Evolutionary conservation across 2,888 invertebrate genomes (phyloP), one percentile per base, ranked within the genome.

Genomic region (Acrobasis suavella): DNA sequence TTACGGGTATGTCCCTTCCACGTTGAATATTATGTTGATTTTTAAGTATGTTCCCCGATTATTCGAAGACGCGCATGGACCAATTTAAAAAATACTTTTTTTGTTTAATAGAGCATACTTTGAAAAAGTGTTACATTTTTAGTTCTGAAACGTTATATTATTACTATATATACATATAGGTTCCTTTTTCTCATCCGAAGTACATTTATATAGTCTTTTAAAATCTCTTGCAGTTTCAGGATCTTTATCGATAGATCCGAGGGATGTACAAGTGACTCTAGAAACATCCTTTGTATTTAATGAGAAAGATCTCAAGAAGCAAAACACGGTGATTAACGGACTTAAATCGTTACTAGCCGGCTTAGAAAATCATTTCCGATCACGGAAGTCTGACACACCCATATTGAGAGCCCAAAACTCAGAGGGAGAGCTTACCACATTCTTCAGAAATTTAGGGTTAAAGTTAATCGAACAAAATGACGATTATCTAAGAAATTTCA

Each of bases 231-330:
- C 42, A 42, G 12, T 39, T 55, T 55, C 39, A 55, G 55, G 16
- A 39, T 15, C 55, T 16, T 39, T 39, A 10, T 38, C 39, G 1
- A 16, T 55, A 12, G 39, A 39, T 12, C 55, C 55, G 8, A 15
- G 55, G n/a, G 38, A 15, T 10, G 16, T 55, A 55, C 16, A 39
- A 16, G 12, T 55, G 1, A 39, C 39, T 3, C 1, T 55, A 10
- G 55, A 55, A 55, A 55, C 55, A 16, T 55, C 55, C 16, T 39
- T 55, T 39, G 5, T 55, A 7, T 39, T 55, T 16, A 38, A 12
- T 16, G 39, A 39, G 10, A 55, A 15, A 9, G 55, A 55, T 17
- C 16, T 16, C 55, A n/a, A 9, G 0, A 46, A 14, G 3, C 16
- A 15, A 12, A 39, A 55, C 16, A 39, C 55, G 6, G 16, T 39